Percentiles rank a stretch among this genome's conserved stretches.
Conservation (phyloP, 2,797 vertebrate species). For the Dendrocincla tyrannina region DNA sequence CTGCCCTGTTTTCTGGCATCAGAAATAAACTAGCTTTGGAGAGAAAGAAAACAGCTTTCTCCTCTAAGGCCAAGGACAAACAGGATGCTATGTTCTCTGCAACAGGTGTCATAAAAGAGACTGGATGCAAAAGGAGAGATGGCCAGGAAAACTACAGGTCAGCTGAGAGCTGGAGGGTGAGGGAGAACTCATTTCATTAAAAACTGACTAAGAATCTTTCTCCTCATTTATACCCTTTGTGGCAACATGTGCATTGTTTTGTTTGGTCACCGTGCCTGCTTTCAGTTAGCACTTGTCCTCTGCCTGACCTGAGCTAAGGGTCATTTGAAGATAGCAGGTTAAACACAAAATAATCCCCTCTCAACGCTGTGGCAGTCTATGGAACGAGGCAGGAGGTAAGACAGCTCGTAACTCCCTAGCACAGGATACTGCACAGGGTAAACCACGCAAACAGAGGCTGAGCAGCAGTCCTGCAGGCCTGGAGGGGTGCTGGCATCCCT, state of each 20-base stretch:
- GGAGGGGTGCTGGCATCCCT: not conserved
- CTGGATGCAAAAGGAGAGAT: not conserved
- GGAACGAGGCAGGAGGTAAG: not conserved
- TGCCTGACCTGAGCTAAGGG: not conserved
- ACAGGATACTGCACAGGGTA: not conserved
- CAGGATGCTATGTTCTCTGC: not conserved
- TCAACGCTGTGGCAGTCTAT: not conserved
- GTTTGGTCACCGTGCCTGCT: not conserved
- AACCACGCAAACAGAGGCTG: not conserved
- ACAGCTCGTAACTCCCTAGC: not conserved
- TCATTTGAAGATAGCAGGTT: constrained; percentile 22
- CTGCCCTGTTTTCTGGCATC: not conserved
- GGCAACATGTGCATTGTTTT: not conserved
- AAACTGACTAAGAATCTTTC: not conserved
- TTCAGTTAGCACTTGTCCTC: not conserved
- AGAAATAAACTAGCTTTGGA: not conserved
- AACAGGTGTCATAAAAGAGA: not conserved
- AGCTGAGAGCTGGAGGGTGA: not conserved
- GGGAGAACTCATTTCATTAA: not conserved
- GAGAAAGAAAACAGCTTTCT: not conserved
- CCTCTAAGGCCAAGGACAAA: not conserved
- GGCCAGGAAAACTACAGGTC: not conserved
- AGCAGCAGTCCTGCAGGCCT: not conserved
- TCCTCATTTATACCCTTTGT: not conserved
- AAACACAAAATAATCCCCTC: constrained; percentile 45